Evolutionary conservation across 2,888 invertebrate species (phyloP).

Genomic region (Lycophotia porphyrea): DNA sequence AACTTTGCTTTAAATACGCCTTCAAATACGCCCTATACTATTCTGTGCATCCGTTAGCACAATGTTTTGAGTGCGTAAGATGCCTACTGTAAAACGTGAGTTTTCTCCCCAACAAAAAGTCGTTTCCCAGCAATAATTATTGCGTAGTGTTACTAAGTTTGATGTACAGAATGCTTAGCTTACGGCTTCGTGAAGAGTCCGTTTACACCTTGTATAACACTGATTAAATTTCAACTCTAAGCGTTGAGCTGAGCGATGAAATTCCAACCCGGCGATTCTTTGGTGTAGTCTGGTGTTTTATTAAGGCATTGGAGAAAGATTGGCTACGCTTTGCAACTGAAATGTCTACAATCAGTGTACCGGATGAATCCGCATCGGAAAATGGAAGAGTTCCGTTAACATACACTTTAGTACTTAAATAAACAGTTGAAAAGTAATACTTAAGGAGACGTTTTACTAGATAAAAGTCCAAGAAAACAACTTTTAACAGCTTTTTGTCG

Average conservation of each 20-base stretch:
- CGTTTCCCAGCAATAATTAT: too few species aligned
- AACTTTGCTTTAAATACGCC: too few species aligned
- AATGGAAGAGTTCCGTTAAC: conserved; percentile 38
- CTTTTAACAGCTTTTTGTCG: background rate
- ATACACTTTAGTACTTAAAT: conserved; percentile 40
- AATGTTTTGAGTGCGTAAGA: too few species aligned
- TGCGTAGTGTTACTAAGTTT: too few species aligned
- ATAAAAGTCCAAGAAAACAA: background rate
- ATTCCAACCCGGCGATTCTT: background rate
- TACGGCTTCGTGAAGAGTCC: too few species aligned
- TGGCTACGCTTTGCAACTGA: conserved; percentile 8
- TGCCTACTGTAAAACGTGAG: too few species aligned
- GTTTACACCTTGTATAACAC: too few species aligned
- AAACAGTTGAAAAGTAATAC: conserved; percentile 19
- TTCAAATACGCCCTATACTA: too few species aligned
- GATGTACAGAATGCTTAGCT: too few species aligned
- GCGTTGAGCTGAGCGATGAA: background rate
- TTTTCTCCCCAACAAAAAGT: too few species aligned
- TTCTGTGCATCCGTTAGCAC: too few species aligned
- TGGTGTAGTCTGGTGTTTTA: background rate
- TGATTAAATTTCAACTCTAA: background rate
- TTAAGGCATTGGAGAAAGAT: background rate
- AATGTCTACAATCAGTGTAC: conserved; percentile 34
- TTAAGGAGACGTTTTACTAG: conserved; percentile 17
- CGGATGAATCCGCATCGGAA: conserved; percentile 22